These are phyloP conservation scores for Volucella inflata DNA, from an alignment of 2,888 invertebrate species.

Conservation along the genomic window DNA sequence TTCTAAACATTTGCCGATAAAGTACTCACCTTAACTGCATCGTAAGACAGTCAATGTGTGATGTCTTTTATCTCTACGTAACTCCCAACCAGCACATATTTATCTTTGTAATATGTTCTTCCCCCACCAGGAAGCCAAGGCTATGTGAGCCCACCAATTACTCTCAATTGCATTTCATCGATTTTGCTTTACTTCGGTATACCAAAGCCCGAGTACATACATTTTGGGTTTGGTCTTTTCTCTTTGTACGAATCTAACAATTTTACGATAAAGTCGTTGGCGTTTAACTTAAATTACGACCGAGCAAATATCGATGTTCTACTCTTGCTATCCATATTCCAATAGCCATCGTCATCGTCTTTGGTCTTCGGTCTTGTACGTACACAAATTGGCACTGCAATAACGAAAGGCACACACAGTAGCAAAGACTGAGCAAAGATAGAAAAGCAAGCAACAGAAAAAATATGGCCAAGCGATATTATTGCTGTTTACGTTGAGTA, in stretches of 20 bases:
- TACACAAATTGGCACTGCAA: slow-evolving; percentile 33
- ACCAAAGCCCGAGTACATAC: not conserved
- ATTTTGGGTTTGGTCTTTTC: too few relatives aligned
- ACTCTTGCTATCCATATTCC: too few relatives aligned
- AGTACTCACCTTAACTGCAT: too few relatives aligned
- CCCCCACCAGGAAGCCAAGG: too few relatives aligned
- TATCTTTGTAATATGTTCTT: too few relatives aligned
- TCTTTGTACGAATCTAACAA: not conserved
- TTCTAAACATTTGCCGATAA: too few relatives aligned
- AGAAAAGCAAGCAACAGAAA: not conserved
- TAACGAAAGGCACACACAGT: slow-evolving; percentile 3
- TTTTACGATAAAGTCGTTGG: slow-evolving; percentile 49
- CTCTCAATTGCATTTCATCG: slow-evolving; percentile 43
- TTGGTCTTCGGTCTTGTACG: not conserved
- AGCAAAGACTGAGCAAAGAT: not conserved
- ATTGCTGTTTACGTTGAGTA: slow-evolving; percentile 46
- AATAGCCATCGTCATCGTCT: slow-evolving; percentile 3
- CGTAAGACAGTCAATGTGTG: too few relatives aligned
- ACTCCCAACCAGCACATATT: too few relatives aligned
- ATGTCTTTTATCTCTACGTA: too few relatives aligned
- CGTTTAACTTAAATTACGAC: slow-evolving; percentile 54
- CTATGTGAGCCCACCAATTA: slow-evolving; percentile 34
- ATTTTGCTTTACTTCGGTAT: slow-evolving; percentile 28
- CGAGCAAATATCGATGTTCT: slow-evolving; percentile 7
- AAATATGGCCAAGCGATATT: slow-evolving; percentile 35